A percentile compares a stretch with the other conserved stretches of the same genome.
Evolutionary conservation across 2,113 vertebrate species (phyloP).

Genomic region (Sus scrofa): DNA sequence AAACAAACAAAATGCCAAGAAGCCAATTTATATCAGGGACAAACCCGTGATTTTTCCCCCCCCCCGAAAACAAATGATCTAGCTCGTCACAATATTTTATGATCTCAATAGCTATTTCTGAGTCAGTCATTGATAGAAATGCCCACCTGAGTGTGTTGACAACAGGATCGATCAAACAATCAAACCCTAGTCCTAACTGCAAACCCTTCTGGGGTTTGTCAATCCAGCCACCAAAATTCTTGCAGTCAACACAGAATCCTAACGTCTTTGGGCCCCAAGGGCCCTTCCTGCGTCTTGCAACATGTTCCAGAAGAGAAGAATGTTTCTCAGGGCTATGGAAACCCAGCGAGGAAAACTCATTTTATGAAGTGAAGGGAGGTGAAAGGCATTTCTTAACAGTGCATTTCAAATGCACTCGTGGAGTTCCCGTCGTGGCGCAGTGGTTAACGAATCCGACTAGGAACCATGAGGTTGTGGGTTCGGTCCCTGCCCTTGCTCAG

Average conservation of each 20-base stretch:
- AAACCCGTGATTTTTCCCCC: not conserved
- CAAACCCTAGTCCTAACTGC: not conserved
- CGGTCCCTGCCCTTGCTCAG: no score
- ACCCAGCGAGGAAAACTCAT: conserved; percentile 7
- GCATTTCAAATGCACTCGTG: not conserved
- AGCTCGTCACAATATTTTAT: not conserved
- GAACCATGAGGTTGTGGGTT: no score
- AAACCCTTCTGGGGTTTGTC: not conserved
- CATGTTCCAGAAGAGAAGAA: not conserved
- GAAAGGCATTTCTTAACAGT: conserved; percentile 63
- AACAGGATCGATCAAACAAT: not conserved
- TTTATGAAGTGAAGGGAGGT: conserved; percentile 13
- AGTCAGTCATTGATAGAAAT: not conserved
- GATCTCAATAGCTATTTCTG: not conserved
- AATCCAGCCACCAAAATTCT: not conserved
- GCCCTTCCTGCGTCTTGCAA: not conserved
- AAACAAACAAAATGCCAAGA: not conserved
- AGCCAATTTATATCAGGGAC: conserved; percentile 24
- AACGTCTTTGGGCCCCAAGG: not conserved
- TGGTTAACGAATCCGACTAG: no score
- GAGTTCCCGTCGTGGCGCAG: no score
- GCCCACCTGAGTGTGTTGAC: not conserved
- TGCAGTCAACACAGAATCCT: not conserved
- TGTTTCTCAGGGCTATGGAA: not conserved
- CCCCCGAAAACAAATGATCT: not conserved